Conservation (phyloP, 2,888 invertebrate genomes). For the Schizaphis graminum region DNA sequence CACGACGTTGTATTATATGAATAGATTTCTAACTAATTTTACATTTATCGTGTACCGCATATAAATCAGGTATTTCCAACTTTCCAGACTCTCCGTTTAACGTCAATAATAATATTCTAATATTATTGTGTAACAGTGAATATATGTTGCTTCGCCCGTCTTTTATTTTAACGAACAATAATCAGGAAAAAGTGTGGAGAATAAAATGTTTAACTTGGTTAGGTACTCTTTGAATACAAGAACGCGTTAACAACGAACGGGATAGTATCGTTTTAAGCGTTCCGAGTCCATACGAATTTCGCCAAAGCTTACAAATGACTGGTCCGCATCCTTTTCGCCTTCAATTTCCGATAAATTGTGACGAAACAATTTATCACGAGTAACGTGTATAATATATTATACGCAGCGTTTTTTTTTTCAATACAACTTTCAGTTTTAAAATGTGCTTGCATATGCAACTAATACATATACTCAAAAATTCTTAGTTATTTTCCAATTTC, state of each 20-base stretch:
- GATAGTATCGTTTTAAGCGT: background rate
- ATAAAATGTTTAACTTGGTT: background rate
- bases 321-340: background rate
- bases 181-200: background rate
- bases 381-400: background rate
- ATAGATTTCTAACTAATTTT: background rate
- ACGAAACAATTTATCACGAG: background rate
- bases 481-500: background rate
- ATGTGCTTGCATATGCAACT: background rate
- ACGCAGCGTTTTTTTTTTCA: background rate
- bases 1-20: background rate
- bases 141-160: background rate
- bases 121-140: background rate
- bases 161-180: background rate
- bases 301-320: background rate
- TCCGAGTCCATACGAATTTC: background rate
- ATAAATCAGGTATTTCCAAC: background rate
- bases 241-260: background rate
- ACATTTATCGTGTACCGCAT: background rate
- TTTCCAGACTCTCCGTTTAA: background rate
- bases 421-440: no score
- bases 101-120: background rate
- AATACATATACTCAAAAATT: background rate
- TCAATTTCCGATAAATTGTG: background rate
- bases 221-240: background rate